Conservation (phyloP, 2,888 invertebrate species). For the Pharmacophagus antenor region DNA sequence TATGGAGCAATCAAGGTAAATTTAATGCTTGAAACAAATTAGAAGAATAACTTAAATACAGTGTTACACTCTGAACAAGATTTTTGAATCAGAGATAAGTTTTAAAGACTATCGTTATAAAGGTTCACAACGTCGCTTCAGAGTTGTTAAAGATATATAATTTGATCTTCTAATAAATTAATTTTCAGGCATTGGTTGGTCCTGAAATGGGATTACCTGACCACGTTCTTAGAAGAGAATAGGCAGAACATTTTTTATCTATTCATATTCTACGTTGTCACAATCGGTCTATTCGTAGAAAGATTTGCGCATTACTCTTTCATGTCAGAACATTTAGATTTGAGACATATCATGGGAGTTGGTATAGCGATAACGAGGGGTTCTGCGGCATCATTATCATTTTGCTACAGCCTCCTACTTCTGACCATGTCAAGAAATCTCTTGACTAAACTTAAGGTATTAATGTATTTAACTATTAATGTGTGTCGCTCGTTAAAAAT, state of each 20-base stretch:
- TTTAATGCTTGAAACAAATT: background rate
- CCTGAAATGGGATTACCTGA: conserved; percentile 91
- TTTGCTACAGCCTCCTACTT: conserved; percentile 94
- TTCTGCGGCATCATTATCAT: conserved; percentile 95
- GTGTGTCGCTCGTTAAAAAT: too few relatives aligned
- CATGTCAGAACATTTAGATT: conserved; percentile 96
- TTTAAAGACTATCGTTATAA: too few relatives aligned
- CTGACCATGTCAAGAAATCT: conserved; percentile 96
- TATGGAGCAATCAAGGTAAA: conserved; percentile 82
- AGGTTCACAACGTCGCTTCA: background rate
- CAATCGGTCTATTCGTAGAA: conserved; percentile 95
- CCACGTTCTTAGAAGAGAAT: conserved; percentile 96
- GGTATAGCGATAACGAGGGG: conserved; percentile 97
- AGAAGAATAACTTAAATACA: background rate
- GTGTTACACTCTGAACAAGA: too few relatives aligned
- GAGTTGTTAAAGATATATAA: background rate
- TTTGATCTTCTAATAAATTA: background rate
- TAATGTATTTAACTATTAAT: too few relatives aligned
- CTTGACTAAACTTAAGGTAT: conserved; percentile 91
- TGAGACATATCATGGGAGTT: conserved; percentile 97
- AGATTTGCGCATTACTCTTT: conserved; percentile 97
- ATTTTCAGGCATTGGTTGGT: conserved; percentile 83
- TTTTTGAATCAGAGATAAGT: too few relatives aligned
- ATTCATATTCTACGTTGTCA: conserved; percentile 96
- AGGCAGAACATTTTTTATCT: conserved; percentile 97